phyloP scores from a whole-genome alignment of 2,113 vertebrate species.

The Protobothrops flavoviridis region DNA sequence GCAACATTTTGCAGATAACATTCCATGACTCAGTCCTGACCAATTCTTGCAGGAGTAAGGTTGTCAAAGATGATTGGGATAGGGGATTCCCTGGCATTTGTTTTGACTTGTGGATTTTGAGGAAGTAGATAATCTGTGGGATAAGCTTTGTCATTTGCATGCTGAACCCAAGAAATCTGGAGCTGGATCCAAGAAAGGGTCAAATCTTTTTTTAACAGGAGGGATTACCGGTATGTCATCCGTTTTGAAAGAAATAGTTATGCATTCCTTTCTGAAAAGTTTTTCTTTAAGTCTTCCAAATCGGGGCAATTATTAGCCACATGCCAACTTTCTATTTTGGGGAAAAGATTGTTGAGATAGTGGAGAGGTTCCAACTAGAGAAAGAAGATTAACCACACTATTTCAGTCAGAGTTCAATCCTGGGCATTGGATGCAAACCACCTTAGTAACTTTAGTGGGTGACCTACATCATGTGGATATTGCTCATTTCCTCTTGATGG shows the following conservation, averaged over 20 bases:
- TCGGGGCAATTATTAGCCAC: background rate
- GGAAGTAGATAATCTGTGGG: background rate
- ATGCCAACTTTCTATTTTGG: background rate
- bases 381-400: background rate
- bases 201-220: background rate
- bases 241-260: background rate
- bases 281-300: background rate
- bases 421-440: background rate
- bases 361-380: background rate
- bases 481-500: background rate
- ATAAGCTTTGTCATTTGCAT: background rate
- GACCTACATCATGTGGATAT: background rate
- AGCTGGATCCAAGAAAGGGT: background rate
- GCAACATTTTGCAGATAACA: background rate
- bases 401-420: background rate
- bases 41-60: background rate
- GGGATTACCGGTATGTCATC: background rate
- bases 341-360: background rate
- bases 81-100: background rate
- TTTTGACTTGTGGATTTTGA: background rate
- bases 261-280: background rate
- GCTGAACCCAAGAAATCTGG: background rate
- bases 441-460: background rate
- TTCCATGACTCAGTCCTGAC: background rate
- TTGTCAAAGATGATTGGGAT: background rate